phyloP scores from a whole-genome alignment of 2,888 invertebrate genomes.

The Mesodorylaimus sp. region DNA sequence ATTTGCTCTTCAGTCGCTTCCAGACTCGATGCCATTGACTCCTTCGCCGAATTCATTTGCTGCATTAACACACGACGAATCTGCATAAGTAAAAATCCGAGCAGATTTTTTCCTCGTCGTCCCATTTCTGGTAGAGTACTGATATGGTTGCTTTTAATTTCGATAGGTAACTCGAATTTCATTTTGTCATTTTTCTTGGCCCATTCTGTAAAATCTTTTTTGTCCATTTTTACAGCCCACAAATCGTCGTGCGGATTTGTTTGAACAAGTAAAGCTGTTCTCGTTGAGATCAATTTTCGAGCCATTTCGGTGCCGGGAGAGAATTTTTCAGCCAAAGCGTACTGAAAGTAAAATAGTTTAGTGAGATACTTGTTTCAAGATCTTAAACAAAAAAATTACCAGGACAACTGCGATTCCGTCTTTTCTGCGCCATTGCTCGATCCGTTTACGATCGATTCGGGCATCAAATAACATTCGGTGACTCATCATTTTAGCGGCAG shows the following conservation, averaged over 20 bases:
- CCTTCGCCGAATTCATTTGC: neutral
- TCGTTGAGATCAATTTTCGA: constrained; percentile 15
- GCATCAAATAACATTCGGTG: constrained; percentile 1
- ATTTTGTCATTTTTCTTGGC: neutral
- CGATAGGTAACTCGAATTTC: neutral
- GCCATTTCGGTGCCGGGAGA: constrained; percentile 15
- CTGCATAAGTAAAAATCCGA: neutral
- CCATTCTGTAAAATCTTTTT: constrained; percentile 1
- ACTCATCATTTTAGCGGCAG: neutral
- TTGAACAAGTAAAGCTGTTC: constrained; percentile 16
- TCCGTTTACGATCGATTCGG: neutral
- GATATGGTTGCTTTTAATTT: neutral
- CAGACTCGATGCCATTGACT: neutral
- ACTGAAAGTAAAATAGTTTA: constrained; percentile 7
- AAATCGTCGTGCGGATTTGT: constrained; percentile 7
- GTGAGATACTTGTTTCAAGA: neutral
- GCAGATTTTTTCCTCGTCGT: neutral
- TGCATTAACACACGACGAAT: neutral
- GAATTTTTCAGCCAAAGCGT: constrained; percentile 18
- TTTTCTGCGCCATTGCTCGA: neutral
- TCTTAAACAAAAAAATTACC: neutral
- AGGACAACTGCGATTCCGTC: neutral
- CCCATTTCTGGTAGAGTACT: neutral
- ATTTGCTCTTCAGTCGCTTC: too few species aligned
- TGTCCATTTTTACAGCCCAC: constrained; percentile 6